A percentile compares a stretch with the other conserved stretches of the same genome.
Conservation (phyloP, 2,888 invertebrate genomes). For the Lycaena phlaeas region DNA sequence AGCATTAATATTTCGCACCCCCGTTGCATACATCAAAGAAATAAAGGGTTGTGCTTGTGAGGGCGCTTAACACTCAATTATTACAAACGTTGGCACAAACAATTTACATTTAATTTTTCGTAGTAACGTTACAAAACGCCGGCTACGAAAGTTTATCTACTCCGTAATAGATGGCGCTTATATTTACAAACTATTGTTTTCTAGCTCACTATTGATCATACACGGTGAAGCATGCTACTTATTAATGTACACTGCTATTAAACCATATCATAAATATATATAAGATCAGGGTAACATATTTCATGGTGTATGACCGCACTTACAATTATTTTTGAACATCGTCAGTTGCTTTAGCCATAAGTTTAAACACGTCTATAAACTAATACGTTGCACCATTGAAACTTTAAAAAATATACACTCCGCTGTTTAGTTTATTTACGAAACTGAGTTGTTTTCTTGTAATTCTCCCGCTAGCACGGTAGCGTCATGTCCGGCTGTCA, state of each 20-base stretch:
- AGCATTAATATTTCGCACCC: slow-evolving; percentile 66
- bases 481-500: slow-evolving; percentile 71
- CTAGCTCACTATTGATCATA: slow-evolving; percentile 39
- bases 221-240: slow-evolving; percentile 42
- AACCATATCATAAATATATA: slow-evolving; percentile 26
- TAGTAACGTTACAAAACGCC: slow-evolving; percentile 23
- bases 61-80: slow-evolving; percentile 63
- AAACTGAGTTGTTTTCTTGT: slow-evolving; percentile 53
- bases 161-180: slow-evolving; percentile 63
- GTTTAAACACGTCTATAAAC: slow-evolving; percentile 18
- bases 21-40: slow-evolving; percentile 66
- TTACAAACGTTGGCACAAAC: slow-evolving; percentile 68
- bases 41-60: slow-evolving; percentile 58
- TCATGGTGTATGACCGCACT: slow-evolving; percentile 41
- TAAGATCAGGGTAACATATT: slow-evolving; percentile 24
- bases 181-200: slow-evolving; percentile 39
- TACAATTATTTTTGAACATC: slow-evolving; percentile 67
- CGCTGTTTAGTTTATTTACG: slow-evolving; percentile 35
- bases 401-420: slow-evolving; percentile 27
- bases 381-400: slow-evolving; percentile 34
- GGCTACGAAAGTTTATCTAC: slow-evolving; percentile 38
- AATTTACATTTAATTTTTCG: slow-evolving; percentile 53
- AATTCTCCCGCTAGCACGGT: slow-evolving; percentile 54
- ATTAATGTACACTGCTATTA: slow-evolving; percentile 21
- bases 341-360: slow-evolving; percentile 53